phyloP scores from a whole-genome alignment of 1,140 invertebrate genomes.

The Stegodyphus dumicola region DNA sequence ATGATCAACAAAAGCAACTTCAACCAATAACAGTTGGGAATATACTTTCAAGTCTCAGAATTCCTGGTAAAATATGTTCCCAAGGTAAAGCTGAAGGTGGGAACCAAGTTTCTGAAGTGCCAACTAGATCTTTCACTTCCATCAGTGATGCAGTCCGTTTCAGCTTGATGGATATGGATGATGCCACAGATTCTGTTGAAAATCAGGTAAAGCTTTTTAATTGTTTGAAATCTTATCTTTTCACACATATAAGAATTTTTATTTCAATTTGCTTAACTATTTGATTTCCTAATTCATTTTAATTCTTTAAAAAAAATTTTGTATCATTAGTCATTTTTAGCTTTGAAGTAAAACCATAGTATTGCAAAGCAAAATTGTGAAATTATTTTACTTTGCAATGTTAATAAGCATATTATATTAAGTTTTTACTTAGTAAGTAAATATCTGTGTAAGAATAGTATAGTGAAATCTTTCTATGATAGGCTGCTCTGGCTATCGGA shows the following conservation, averaged over 20 bases:
- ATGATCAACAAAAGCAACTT: slow-evolving; percentile 29
- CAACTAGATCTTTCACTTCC: slow-evolving; percentile 54
- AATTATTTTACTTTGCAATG: too few species aligned
- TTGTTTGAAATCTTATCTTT: neutral
- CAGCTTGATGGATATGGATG: slow-evolving; percentile 62
- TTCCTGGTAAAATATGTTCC: slow-evolving; percentile 3
- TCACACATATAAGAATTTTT: too few species aligned
- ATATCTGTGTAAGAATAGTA: too few species aligned
- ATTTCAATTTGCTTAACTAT: too few species aligned
- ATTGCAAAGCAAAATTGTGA: too few species aligned
- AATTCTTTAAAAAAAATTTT: neutral
- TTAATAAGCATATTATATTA: too few species aligned
- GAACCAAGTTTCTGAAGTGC: slow-evolving; percentile 10
- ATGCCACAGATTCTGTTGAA: slow-evolving; percentile 48
- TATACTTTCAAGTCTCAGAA: slow-evolving; percentile 12
- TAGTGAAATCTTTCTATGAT: too few species aligned
- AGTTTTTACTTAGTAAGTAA: too few species aligned
- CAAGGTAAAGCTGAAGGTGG: slow-evolving; percentile 22
- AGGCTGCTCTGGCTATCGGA: too few species aligned
- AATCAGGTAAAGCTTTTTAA: slow-evolving; percentile 32
- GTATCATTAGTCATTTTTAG: neutral
- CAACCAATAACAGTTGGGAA: slow-evolving; percentile 19
- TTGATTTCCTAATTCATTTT: neutral
- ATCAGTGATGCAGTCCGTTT: slow-evolving; percentile 61
- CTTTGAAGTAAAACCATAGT: too few species aligned